Percentiles rank a stretch among this genome's conserved stretches.
Conservation (phyloP, 2,888 invertebrate genomes). For the Agriopis leucophaearia region DNA sequence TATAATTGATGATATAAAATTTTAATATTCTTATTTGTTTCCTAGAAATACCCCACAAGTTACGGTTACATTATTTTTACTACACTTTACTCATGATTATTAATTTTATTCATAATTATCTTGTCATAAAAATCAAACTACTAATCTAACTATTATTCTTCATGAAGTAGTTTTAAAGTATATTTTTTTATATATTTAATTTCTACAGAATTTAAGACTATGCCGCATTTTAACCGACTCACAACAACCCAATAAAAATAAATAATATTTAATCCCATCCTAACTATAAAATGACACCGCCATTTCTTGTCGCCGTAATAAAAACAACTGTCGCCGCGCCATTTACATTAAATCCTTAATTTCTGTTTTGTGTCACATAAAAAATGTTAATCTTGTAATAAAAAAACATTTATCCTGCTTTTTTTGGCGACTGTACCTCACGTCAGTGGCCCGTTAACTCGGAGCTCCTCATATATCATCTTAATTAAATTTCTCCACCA, state of each 20-base stretch:
- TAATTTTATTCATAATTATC: constrained; percentile 4
- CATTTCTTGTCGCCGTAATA: constrained; percentile 30
- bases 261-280: constrained; percentile 30
- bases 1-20: background rate
- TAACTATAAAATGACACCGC: constrained; percentile 25
- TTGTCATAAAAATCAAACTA: constrained; percentile 6
- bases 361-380: constrained; percentile 45
- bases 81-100: background rate
- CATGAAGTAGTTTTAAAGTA: constrained; percentile 1
- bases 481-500: constrained; percentile 85
- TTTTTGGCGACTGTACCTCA: constrained; percentile 64
- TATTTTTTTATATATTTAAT: constrained; percentile 2
- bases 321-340: constrained; percentile 44
- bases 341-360: constrained; percentile 46
- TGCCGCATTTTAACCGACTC: constrained; percentile 17
- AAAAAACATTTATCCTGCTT: constrained; percentile 41
- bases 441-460: constrained; percentile 70
- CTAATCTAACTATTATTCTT: constrained; percentile 4
- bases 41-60: background rate
- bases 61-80: background rate
- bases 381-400: constrained; percentile 46
- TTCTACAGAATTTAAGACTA: constrained; percentile 12
- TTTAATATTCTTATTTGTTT: background rate
- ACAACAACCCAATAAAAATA: constrained; percentile 29
- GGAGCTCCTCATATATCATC: constrained; percentile 83